A percentile compares a stretch with the other conserved stretches of the same genome.
phyloP scores from a whole-genome alignment of 2,888 invertebrate genomes.

The Drosophila vallismaia region DNA sequence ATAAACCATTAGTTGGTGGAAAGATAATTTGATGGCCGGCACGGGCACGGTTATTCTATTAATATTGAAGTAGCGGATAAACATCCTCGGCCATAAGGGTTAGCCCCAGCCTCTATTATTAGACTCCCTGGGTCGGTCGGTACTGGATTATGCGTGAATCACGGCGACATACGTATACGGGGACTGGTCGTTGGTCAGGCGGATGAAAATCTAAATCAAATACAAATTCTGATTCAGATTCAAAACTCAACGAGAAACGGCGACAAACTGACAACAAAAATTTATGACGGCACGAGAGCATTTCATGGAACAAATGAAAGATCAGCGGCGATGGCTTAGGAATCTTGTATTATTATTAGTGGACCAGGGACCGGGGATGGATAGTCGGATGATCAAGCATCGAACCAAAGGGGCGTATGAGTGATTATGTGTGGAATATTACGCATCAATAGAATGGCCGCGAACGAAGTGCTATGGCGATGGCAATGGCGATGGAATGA shows the following conservation, averaged over 20 bases:
- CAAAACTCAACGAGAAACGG: conserved; percentile 16
- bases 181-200: conserved; percentile 13
- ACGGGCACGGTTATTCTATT: conserved; percentile 49
- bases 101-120: conserved; percentile 51
- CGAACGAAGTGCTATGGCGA: conserved; percentile 17
- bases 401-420: conserved; percentile 60
- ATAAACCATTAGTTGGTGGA: conserved; percentile 11
- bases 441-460: conserved; percentile 59
- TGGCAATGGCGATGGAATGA: conserved; percentile 20
- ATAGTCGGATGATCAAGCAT: conserved; percentile 14
- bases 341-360: neutral
- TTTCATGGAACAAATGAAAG: conserved; percentile 66
- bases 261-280: conserved; percentile 33
- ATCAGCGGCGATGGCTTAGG: conserved; percentile 37
- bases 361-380: neutral
- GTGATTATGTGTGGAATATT: conserved; percentile 73
- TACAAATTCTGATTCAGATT: conserved; percentile 25
- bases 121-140: conserved; percentile 49
- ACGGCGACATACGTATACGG: conserved; percentile 18
- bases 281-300: conserved; percentile 47
- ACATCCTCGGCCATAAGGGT: conserved; percentile 36
- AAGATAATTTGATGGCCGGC: conserved; percentile 45
- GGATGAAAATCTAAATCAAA: conserved; percentile 40
- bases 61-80: conserved; percentile 43
- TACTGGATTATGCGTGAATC: conserved; percentile 59